phyloP scores from a whole-genome alignment of 2,888 invertebrate genomes.

The Periphyllus acericola region DNA sequence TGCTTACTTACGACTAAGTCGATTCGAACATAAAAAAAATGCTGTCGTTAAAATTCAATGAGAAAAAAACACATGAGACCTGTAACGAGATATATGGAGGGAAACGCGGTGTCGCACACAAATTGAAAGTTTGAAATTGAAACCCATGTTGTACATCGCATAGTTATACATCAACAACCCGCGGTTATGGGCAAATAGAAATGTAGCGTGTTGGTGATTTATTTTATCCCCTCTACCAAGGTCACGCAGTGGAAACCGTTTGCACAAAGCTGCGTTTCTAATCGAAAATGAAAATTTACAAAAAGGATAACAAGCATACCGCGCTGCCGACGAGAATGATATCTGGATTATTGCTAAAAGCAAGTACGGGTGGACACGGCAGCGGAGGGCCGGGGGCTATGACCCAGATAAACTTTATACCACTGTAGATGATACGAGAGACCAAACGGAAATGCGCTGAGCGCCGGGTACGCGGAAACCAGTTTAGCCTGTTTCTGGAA shows the following conservation, averaged over 20 bases:
- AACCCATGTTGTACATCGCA: not conserved
- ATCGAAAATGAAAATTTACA: constrained; percentile 9
- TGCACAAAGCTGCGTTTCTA: constrained; percentile 19
- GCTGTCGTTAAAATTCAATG: no score
- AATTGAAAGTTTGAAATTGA: constrained; percentile 30
- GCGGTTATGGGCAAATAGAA: constrained; percentile 6
- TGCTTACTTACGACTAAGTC: not conserved
- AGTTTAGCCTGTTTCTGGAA: constrained; percentile 51
- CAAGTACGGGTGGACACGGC: not conserved
- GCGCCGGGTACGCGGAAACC: constrained; percentile 27
- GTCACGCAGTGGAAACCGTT: constrained; percentile 18
- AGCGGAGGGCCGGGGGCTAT: constrained; percentile 6
- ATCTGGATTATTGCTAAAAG: not conserved
- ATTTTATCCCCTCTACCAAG: not conserved
- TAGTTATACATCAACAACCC: not conserved
- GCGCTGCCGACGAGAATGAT: not conserved
- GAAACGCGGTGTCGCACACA: not conserved
- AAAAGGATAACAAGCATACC: not conserved
- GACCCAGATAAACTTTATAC: constrained; percentile 17
- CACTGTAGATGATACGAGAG: not conserved
- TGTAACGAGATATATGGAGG: not conserved
- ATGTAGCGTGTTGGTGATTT: not conserved
- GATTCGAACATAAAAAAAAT: not conserved
- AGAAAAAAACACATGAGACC: not conserved
- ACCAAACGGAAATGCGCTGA: constrained; percentile 5